Percentiles rank a stretch among this genome's conserved stretches.
phyloP scores from a whole-genome alignment of 1,140 invertebrate genomes.

The Metopolophium dirhodum region DNA sequence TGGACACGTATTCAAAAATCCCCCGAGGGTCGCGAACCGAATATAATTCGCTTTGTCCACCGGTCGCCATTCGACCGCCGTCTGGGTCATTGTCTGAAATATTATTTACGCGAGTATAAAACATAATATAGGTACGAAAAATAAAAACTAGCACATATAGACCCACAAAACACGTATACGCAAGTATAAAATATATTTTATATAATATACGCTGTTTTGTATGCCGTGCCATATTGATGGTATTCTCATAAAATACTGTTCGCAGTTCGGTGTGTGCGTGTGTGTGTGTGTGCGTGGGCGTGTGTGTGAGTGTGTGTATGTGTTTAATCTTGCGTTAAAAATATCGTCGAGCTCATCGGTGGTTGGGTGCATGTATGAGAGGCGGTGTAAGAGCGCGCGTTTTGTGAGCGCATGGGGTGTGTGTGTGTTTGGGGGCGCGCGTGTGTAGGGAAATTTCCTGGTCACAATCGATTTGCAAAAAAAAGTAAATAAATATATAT shows the following conservation, averaged over 20 bases:
- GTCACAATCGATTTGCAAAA: neutral
- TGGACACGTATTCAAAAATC: neutral
- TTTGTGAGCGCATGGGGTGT: neutral
- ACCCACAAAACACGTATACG: neutral
- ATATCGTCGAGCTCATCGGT: neutral
- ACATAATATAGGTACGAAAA: neutral
- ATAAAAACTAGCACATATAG: neutral
- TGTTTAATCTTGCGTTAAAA: slow-evolving; percentile 52
- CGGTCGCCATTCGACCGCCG: neutral
- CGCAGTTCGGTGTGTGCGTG: neutral
- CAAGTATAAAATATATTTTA: neutral
- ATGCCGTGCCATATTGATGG: neutral
- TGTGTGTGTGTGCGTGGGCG: neutral
- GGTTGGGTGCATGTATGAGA: neutral
- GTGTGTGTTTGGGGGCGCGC: neutral
- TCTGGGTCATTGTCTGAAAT: neutral
- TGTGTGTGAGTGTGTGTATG: neutral
- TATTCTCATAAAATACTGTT: neutral
- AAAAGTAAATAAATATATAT: neutral
- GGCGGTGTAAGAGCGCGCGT: neutral
- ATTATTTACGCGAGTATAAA: neutral
- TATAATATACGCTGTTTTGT: neutral
- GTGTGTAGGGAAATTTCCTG: slow-evolving; percentile 9
- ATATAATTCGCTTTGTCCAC: neutral
- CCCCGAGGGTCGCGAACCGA: neutral